Base-by-base conservation (phyloP, 2,113 vertebrate genomes). In the Eira barbara region DNA sequence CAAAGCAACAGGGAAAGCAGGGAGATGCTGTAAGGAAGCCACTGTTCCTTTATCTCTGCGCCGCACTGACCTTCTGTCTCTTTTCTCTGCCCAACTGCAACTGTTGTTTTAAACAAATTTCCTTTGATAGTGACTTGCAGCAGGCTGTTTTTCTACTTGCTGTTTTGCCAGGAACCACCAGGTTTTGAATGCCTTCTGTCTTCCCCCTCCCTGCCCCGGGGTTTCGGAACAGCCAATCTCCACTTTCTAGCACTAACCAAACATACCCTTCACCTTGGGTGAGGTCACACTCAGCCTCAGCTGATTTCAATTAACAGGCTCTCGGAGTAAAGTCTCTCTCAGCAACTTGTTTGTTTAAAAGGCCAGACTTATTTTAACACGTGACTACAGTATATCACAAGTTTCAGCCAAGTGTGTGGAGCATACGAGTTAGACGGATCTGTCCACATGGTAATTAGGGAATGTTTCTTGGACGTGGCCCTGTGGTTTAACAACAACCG, bases 261-360 rank as follows among this genome's bases (percentile, higher is more conserved):
- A 80, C 61, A 83, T 3, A 25, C 69, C 79, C 63, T 92, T 92
- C 82, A 42, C 39, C 55, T 73, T 36, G 73, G 84, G 52, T 31
- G 91, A 95, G 89, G 25, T 78, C 85, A 57, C 47, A 34, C 57
- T 65, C 25, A 21, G 69, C 45, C 57, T 84, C 92, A 94, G 97
- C 95, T 90, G 95, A 96, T 84, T 90, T 80, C 90, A 69, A 31
- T 94, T 89, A 96, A 69, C 36, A 57, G 45, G 49, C 42, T 69
- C 42, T 80, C 59, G 23, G 13, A 1, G 65, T 52, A 31, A 47
- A 87, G 9, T 63, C 79, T 63, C n/a, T 39, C 49, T 80, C 27
- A 29, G 83, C 42, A 14, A 25, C 83, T 31, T 69, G 18, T 49
- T 52, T 67, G 42, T 67, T 29, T 73, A 15, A 74, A 94, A 93